These are phyloP conservation scores for Rhynchonema sp. DNA, from an alignment of 2,888 invertebrate species.

Conservation along the genomic window DNA sequence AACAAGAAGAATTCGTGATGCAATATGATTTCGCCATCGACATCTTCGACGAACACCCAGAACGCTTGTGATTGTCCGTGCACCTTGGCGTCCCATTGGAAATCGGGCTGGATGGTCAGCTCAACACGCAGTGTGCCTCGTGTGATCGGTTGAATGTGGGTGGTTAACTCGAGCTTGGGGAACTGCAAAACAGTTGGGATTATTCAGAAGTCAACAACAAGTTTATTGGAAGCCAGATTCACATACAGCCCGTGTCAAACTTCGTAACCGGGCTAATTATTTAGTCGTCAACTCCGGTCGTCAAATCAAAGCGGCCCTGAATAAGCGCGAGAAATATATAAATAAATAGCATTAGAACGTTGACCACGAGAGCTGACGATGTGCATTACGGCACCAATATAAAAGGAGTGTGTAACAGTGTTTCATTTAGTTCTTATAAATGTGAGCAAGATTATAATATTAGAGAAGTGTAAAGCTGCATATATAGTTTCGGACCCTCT, in stretches of 20 bases:
- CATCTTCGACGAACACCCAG: conserved; percentile 45
- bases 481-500: too few relatives aligned
- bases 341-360: not conserved
- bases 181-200: conserved; percentile 36
- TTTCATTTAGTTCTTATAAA: too few relatives aligned
- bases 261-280: too few relatives aligned
- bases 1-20: conserved; percentile 89
- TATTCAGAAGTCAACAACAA: not conserved
- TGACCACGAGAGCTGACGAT: too few relatives aligned
- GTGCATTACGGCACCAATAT: too few relatives aligned
- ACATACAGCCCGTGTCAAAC: too few relatives aligned
- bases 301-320: too few relatives aligned
- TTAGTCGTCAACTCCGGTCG: too few relatives aligned
- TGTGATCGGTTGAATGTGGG: conserved; percentile 94
- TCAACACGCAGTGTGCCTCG: conserved; percentile 68
- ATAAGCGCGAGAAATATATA: not conserved
- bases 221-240: too few relatives aligned
- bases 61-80: conserved; percentile 44
- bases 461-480: too few relatives aligned
- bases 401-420: too few relatives aligned
- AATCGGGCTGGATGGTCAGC: conserved; percentile 89
- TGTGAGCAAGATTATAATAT: too few relatives aligned
- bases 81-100: conserved; percentile 94
- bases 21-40: conserved; percentile 47
- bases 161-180: conserved; percentile 81